Evolutionary conservation across 64 coral and sea anemone species (phyloP).

Genomic region (Stichodactyla helianthus): DNA sequence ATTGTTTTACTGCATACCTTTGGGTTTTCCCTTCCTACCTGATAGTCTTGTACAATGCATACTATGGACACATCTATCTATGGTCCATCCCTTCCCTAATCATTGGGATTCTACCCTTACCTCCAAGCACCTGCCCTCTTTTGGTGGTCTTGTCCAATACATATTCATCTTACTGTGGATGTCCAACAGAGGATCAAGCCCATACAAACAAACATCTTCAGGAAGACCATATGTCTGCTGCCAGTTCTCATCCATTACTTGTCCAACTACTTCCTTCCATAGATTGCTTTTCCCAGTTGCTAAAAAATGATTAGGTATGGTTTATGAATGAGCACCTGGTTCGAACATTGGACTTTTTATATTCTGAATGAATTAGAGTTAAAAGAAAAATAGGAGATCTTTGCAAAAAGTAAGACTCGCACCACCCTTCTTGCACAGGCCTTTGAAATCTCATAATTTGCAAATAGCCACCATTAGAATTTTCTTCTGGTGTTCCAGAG

Average conservation of each 20-base stretch:
- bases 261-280: constrained; percentile 63
- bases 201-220: constrained; percentile 81
- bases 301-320: background rate
- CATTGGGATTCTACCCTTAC: background rate
- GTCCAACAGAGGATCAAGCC: constrained; percentile 64
- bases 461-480: no score
- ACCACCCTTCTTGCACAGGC: no score
- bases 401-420: no score
- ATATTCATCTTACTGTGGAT: constrained; percentile 63
- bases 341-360: no score
- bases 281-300: constrained; percentile 27
- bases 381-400: no score
- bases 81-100: background rate
- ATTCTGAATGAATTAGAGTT: no score
- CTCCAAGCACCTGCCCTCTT: constrained; percentile 76
- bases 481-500: no score
- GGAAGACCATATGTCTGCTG: constrained; percentile 71
- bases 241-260: constrained; percentile 81
- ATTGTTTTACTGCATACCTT: no score
- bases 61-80: background rate
- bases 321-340: background rate
- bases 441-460: no score
- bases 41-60: no score
- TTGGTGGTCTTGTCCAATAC: constrained; percentile 74
- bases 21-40: no score